phyloP scores from a whole-genome alignment of 2,888 invertebrate genomes.

The Mimachlamys varia region DNA sequence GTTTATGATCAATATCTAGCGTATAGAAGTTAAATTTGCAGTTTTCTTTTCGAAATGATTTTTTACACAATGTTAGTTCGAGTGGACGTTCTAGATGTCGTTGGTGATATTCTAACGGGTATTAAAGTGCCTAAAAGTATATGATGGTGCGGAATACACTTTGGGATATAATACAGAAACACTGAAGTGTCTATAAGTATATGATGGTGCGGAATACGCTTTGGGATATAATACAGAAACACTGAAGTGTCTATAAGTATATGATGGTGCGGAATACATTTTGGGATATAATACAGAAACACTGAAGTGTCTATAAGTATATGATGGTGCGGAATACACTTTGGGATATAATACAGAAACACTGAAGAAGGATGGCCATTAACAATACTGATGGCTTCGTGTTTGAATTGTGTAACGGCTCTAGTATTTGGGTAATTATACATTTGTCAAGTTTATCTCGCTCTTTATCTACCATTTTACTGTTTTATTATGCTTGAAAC shows the following conservation, averaged over 20 bases:
- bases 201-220: background rate
- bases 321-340: background rate
- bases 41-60: too few relatives aligned
- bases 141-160: background rate
- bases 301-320: background rate
- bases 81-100: too few relatives aligned
- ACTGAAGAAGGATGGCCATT: background rate
- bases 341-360: background rate
- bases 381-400: background rate
- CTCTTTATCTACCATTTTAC: too few relatives aligned
- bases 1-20: too few relatives aligned
- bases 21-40: background rate
- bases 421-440: slow-evolving; percentile 14
- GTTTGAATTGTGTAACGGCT: background rate
- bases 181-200: background rate
- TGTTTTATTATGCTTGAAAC: too few relatives aligned
- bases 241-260: background rate
- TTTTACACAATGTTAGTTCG: too few relatives aligned
- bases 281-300: background rate
- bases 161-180: background rate
- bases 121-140: background rate
- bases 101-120: background rate
- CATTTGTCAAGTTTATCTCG: too few relatives aligned
- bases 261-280: background rate
- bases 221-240: background rate